Evolutionary conservation across 1,140 invertebrate species (phyloP), one percentile per base, ranked within the genome.

Genomic region (Euura saliciscinereae): DNA sequence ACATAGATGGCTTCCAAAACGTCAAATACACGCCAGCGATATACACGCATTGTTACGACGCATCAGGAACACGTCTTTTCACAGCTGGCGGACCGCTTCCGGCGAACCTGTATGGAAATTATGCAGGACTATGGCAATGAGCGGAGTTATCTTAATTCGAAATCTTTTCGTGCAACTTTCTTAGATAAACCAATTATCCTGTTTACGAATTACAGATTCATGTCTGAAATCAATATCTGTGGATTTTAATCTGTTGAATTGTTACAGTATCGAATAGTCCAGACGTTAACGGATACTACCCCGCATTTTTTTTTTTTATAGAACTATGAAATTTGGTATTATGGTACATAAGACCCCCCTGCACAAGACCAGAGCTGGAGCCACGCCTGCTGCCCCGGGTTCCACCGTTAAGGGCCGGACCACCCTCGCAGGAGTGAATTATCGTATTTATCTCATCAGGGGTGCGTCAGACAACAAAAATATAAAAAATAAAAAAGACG

Each of bases 1-100:
- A 87, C 66, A 90, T 93, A 75, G 94, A 96, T 75, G 93, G 93
- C 59, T 92, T 94, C 78, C 93, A 94, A 86, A 94, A 95, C 78
- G 91, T 94, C 1, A 95, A 96, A 84, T 96, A 97, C 83, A 94
- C 94, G 28, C 95, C 97, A 66, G 97, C 97, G 11, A 97, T 98
- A 80, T 99, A 99, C 84, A 98, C 97, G 2, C 97, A 99, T 83
- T 97, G 96, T 84, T 98, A 98, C 84, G 97, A 99, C 87, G 91
- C 92, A 76, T 96, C 93, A 68, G 96, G 96, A 43, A 98, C 96
- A 6, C 87, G 96, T 73, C 87, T 99, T 4, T 99, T 99, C 89
- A 94, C 96, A 1, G 97, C 97, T 64, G 97, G 97, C 43, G 97
- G 97, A 1, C 97, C 97, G 4, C 88, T 99, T 65, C 95, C 96